Percentiles rank a stretch among this genome's conserved stretches.
Evolutionary conservation across 2,888 invertebrate genomes (phyloP).

Genomic region (Zaprionus obscuricornis): DNA sequence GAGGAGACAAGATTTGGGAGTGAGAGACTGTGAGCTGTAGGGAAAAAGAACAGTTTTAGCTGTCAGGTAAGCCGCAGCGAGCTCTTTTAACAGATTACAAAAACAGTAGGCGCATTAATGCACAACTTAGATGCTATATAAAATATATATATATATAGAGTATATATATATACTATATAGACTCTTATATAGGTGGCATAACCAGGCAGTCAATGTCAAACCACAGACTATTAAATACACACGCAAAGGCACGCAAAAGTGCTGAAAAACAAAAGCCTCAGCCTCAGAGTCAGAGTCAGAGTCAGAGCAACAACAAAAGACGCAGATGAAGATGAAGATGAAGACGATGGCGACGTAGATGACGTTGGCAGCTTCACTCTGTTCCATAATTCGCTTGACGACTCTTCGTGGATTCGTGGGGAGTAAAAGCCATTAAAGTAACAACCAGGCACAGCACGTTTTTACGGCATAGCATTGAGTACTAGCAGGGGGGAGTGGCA

Average conservation of each 20-base stretch:
- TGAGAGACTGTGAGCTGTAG: not conserved
- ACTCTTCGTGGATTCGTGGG: constrained; percentile 67
- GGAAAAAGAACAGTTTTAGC: no score
- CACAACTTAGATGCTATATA: constrained; percentile 34
- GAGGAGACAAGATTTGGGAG: not conserved
- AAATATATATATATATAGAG: constrained; percentile 30
- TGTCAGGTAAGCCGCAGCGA: constrained; percentile 43
- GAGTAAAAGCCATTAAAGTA: constrained; percentile 79
- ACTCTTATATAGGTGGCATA: constrained; percentile 29
- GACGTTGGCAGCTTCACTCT: constrained; percentile 58
- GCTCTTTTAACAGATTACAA: constrained; percentile 58
- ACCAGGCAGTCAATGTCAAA: constrained; percentile 74
- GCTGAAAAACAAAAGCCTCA: constrained; percentile 73
- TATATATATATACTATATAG: constrained; percentile 22
- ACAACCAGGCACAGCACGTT: constrained; percentile 77
- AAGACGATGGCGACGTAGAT: constrained; percentile 21
- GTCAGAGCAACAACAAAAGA: constrained; percentile 23
- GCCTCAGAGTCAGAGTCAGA: constrained; percentile 4
- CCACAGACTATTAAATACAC: constrained; percentile 77
- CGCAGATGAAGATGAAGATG: constrained; percentile 2
- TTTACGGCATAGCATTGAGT: constrained; percentile 62
- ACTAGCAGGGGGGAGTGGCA: not conserved
- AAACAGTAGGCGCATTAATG: constrained; percentile 52
- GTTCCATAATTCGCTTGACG: constrained; percentile 76
- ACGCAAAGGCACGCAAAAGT: constrained; percentile 76